Evolutionary conservation across 2,113 vertebrate species (phyloP), one percentile per base, ranked within the genome.

Genomic region (Vidua macroura): DNA sequence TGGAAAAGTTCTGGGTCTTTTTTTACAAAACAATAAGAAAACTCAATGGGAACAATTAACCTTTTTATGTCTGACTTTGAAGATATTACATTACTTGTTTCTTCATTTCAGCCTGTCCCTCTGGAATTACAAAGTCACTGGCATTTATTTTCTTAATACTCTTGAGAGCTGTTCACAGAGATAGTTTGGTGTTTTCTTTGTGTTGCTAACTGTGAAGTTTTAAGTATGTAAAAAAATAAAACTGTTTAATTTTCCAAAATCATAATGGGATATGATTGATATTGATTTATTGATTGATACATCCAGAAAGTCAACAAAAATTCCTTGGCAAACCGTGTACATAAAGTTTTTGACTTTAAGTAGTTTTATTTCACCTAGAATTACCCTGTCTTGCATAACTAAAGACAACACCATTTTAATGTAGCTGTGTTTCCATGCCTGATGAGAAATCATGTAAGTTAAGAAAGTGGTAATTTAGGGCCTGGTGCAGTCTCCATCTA

Each of bases 11-110:
- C 59, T 90, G 88, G 4, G 21, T 93, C 11, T 63, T 86, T 86
- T 95, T 78, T 92, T 88, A 81, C 75, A 55, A 88, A 86, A 95
- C 92, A 94, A 81, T 89, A 93, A 89, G 91, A 89, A 95, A 91
- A 95, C 69, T 92, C 63, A 81, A 14, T 94, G 94, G 87, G 85
- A 95, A 86, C 63, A 85, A 84, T 91, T 91, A 85, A 75, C 46
- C 44, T 81, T 95, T 94, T 90, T 37, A 67, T 86, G 90, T 46
- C 39, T 83, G 92, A 46, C 93, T 96, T 96, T 95, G 93, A 95
- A 96, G 94, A 88, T 3, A 2, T 67, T 90, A 66, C 76, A 80
- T 88, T 43, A 60, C 46, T 95, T 55, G 31, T 92, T 95, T 93
- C 76, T 95, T 91, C 64, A 33, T 90, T 96, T 96, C 68, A 96